These are phyloP conservation scores for Torymus aiolomorphi DNA, from an alignment of 2,888 invertebrate species.

Conservation along the genomic window DNA sequence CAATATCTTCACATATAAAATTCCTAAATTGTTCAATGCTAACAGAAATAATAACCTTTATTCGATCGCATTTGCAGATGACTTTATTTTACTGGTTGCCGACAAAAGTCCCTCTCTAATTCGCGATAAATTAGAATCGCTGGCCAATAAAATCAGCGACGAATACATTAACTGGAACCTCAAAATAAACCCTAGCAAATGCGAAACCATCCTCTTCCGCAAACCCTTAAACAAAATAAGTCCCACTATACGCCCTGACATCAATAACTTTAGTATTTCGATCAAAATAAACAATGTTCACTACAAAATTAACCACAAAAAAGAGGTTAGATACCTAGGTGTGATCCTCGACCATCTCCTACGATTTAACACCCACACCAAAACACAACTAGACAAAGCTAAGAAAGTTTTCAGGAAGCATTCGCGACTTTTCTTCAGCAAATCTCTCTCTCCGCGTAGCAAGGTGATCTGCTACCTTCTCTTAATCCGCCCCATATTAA, in stretches of 20 bases:
- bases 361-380: slow-evolving; percentile 5
- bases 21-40: slow-evolving; percentile 19
- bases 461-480: slow-evolving; percentile 36
- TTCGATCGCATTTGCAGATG: slow-evolving; percentile 41
- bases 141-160: not conserved
- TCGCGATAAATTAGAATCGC: not conserved
- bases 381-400: slow-evolving; percentile 18
- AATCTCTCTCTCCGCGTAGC: not conserved
- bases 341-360: slow-evolving; percentile 5
- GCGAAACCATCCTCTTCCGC: slow-evolving; percentile 5
- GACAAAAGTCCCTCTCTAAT: not conserved
- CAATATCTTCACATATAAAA: slow-evolving; percentile 27
- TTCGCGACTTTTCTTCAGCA: slow-evolving; percentile 6
- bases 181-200: too few relatives aligned
- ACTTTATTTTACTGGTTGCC: slow-evolving; percentile 19
- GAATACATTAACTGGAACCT: slow-evolving; percentile 12
- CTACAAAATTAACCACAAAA: not conserved
- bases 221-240: slow-evolving; percentile 11
- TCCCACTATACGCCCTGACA: not conserved
- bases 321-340: slow-evolving; percentile 8
- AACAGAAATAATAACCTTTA: slow-evolving; percentile 10
- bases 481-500: slow-evolving; percentile 14
- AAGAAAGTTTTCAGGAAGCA: slow-evolving; percentile 6
- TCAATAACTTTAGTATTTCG: slow-evolving; percentile 9
- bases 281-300: not conserved